Percentiles rank a stretch among this genome's conserved stretches.
Evolutionary conservation across 2,888 invertebrate species (phyloP).

Genomic region (Empis livida): DNA sequence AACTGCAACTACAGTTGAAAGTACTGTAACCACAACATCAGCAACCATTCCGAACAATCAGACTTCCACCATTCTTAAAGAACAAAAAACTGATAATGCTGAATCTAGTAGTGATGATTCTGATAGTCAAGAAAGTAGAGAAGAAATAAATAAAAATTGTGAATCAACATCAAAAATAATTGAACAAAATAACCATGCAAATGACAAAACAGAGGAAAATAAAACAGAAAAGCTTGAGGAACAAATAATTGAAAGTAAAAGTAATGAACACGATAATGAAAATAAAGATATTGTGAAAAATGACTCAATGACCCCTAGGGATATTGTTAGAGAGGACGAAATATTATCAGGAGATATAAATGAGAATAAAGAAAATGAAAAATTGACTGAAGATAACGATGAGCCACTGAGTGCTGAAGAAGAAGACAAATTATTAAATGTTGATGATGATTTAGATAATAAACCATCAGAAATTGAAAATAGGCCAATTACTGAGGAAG

Average conservation of each 20-base stretch:
- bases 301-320: not conserved
- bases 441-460: not conserved
- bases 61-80: no score
- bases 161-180: constrained; percentile 15
- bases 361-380: constrained; percentile 14
- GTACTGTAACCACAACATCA: constrained; percentile 15
- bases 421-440: constrained; percentile 1
- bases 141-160: not conserved
- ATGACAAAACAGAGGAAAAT: constrained; percentile 14
- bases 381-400: constrained; percentile 27
- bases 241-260: not conserved
- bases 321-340: constrained; percentile 4
- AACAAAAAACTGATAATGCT: not conserved
- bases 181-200: constrained; percentile 26
- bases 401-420: not conserved
- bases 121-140: constrained; percentile 7
- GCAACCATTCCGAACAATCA: not conserved
- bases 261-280: not conserved
- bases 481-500: not conserved
- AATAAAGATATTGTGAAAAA: constrained; percentile 2
- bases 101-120: constrained; percentile 19
- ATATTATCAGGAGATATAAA: constrained; percentile 5
- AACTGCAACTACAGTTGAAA: constrained; percentile 34
- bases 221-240: constrained; percentile 14
- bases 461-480: not conserved